phyloP scores from a whole-genome alignment of 2,888 invertebrate species.

The Caenorhabditis sp. region DNA sequence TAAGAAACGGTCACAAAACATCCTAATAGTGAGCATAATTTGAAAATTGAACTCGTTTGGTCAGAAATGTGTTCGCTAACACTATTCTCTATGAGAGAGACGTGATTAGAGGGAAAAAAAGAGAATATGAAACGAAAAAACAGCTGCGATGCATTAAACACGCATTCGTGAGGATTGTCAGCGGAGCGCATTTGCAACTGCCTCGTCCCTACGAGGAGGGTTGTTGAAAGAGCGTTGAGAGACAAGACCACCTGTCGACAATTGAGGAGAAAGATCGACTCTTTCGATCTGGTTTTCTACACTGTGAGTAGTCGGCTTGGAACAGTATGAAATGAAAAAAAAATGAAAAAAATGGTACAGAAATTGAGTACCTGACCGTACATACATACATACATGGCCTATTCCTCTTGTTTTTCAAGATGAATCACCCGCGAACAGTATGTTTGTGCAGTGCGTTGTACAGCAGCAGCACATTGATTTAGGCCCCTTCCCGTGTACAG shows the following conservation, averaged over 20 bases:
- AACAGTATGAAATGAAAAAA: too few species aligned
- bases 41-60: too few species aligned
- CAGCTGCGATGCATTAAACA: conserved; percentile 23
- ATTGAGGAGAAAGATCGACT: neutral
- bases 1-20: too few species aligned
- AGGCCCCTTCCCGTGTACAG: conserved; percentile 8
- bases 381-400: neutral
- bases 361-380: neutral
- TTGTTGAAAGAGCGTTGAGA: neutral
- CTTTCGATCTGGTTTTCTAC: neutral
- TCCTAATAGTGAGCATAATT: too few species aligned
- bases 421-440: conserved; percentile 36
- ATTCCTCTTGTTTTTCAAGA: conserved; percentile 31
- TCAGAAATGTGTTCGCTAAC: too few species aligned
- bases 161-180: conserved; percentile 12
- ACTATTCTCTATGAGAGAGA: too few species aligned
- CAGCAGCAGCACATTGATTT: conserved; percentile 34
- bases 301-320: neutral
- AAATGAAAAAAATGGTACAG: neutral
- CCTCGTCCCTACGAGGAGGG: neutral
- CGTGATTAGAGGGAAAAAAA: neutral
- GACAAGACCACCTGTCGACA: neutral
- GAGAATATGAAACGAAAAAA: conserved; percentile 34
- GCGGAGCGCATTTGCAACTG: conserved; percentile 43
- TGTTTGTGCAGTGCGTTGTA: conserved; percentile 45